Conservation (phyloP, 2,797 vertebrate genomes). For the Echiichthys vipera region DNA sequence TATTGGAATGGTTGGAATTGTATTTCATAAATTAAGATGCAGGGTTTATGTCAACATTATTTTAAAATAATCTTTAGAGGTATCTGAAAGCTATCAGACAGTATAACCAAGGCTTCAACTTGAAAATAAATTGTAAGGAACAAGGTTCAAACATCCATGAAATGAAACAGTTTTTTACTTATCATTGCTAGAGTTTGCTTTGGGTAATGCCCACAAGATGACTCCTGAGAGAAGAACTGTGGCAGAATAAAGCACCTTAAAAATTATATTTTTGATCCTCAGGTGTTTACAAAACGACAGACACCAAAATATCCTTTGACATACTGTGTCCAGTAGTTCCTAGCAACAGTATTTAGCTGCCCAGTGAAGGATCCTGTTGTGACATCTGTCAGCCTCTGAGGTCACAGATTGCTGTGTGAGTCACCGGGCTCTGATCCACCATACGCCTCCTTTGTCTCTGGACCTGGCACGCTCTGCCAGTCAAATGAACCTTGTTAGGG, state of each 20-base stretch:
- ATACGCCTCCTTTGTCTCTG: constrained; percentile 46
- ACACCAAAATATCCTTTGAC: constrained; percentile 4
- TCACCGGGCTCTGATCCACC: constrained; percentile 51
- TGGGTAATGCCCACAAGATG: background rate
- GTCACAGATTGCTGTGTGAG: constrained; percentile 58
- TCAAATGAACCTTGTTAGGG: constrained; percentile 57
- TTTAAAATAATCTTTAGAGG: background rate
- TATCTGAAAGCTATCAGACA: background rate
- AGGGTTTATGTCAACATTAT: background rate
- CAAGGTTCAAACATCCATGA: background rate
- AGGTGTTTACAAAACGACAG: constrained; percentile 1
- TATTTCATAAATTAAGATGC: background rate
- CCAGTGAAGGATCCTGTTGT: constrained; percentile 26
- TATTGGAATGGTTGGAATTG: too few species aligned
- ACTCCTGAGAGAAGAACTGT: background rate
- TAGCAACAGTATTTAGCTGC: background rate
- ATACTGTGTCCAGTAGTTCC: background rate
- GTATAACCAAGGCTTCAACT: background rate
- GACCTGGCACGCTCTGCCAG: constrained; percentile 57
- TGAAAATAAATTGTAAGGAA: background rate
- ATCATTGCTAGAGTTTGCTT: background rate
- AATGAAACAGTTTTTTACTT: background rate
- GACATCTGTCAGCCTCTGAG: constrained; percentile 41
- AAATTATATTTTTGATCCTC: background rate
- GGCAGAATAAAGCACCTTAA: background rate